Evolutionary conservation across 2,113 vertebrate genomes (phyloP), one percentile per base, ranked within the genome.

Genomic region (Macheiramphus alcinus): DNA sequence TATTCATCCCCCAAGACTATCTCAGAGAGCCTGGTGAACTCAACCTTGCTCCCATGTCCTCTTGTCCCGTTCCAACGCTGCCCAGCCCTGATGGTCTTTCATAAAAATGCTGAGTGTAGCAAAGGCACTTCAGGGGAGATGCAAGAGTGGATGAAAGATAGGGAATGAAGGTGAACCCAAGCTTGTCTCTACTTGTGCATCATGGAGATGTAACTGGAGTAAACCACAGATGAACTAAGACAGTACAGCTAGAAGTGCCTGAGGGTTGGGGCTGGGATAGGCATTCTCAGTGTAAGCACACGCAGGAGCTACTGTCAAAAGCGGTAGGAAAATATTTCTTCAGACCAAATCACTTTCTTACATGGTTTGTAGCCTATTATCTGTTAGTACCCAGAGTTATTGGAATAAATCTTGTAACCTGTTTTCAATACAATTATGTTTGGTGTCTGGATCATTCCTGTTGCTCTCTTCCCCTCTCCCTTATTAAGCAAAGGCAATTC

Each of bases 71-170:
- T 32, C 21, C 63, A 21, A n/a, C 8, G 8, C n/a, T 73, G n/a
- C 42, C 19, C 72, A 82, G 22, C 23, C 31, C 22, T 0, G 0
- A 23, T 5, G 11, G 40, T 7, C 47, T 67, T 61, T 25, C 40
- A 48, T 12, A 55, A 48, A 84, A 55, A 20, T 23, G 12, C 27
- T 56, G 22, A 0, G 0, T 0, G 0, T 31, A 43, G 32, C 27
- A 67, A 86, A 83, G 20, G 7, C 27, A 14, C 47, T 56, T 56
- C 27, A 27, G 36, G 12, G 12, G 16, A 67, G 73, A 73, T 13
- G 34, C 20, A 62, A n/a, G 25, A 58, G 36, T 36, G 7, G 48
- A 32, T 4, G 11, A 63, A 63, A 88, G 17, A 11, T 7, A 56
- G 32, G 36, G 47, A 79, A 43, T 50, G 26, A 68, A 63, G 22